These are phyloP conservation scores for Pemphredon lugubris DNA, from an alignment of 2,888 invertebrate species.

Conservation along the genomic window DNA sequence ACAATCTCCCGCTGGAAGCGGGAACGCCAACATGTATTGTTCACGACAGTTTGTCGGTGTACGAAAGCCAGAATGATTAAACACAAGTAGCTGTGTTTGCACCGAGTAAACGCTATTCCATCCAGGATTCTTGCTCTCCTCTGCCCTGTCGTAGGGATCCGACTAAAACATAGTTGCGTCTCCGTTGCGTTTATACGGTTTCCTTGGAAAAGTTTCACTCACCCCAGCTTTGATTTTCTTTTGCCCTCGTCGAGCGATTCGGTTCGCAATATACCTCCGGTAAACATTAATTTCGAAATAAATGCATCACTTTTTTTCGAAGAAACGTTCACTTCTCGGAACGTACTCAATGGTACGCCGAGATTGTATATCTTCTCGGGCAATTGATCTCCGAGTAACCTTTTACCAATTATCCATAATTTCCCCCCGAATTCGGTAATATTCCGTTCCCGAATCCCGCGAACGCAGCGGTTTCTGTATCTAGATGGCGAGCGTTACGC, in stretches of 20 bases:
- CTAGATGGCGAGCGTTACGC: too few species aligned
- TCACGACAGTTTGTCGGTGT: constrained; percentile 34
- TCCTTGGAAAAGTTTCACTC: constrained; percentile 5
- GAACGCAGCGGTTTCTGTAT: too few species aligned
- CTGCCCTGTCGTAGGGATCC: background rate
- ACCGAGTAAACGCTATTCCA: constrained; percentile 36
- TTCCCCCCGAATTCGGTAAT: too few species aligned
- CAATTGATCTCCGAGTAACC: too few species aligned
- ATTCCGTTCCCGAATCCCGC: too few species aligned
- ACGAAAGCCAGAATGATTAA: constrained; percentile 54
- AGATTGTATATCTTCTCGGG: too few species aligned
- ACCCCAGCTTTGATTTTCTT: too few species aligned
- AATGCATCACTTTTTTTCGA: too few species aligned
- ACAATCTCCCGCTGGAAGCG: constrained; percentile 36
- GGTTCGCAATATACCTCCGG: too few species aligned
- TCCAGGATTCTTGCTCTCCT: constrained; percentile 25
- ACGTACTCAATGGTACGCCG: too few species aligned
- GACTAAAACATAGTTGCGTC: background rate
- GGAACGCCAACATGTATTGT: constrained; percentile 41
- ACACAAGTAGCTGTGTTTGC: constrained; percentile 50
- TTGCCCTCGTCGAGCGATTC: background rate
- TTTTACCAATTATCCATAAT: too few species aligned
- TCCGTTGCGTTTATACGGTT: background rate
- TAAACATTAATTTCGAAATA: too few species aligned
- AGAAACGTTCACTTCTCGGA: constrained; percentile 8